Evolutionary conservation across 2,888 invertebrate species (phyloP).

Genomic region (Xanthia icteritia): DNA sequence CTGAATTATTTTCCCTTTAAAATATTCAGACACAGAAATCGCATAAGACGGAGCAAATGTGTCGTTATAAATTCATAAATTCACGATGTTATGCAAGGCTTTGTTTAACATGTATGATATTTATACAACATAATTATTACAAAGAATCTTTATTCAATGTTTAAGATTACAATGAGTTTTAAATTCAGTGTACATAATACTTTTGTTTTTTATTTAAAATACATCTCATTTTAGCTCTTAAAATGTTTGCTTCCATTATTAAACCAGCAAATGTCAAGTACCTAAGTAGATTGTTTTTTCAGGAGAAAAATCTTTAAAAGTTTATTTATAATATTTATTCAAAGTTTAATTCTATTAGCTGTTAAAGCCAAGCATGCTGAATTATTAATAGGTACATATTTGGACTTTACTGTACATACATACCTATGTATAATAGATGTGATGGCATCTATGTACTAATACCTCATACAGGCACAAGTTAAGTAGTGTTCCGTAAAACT

Average conservation of each 20-base stretch:
- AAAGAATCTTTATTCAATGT: slow-evolving; percentile 14
- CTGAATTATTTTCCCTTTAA: slow-evolving; percentile 38
- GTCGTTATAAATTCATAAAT: slow-evolving; percentile 56
- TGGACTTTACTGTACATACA: background rate
- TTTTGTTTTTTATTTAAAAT: slow-evolving; percentile 8
- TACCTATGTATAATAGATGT: background rate
- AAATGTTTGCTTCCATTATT: slow-evolving; percentile 10
- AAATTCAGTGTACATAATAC: slow-evolving; percentile 2
- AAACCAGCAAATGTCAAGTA: background rate
- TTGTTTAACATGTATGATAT: slow-evolving; percentile 34
- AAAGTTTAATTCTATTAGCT: background rate
- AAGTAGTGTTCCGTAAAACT: slow-evolving; percentile 39
- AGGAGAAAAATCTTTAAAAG: background rate
- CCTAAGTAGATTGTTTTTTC: too few relatives aligned
- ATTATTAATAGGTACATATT: background rate
- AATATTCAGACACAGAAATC: slow-evolving; percentile 43
- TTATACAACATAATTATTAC: slow-evolving; percentile 33
- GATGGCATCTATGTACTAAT: slow-evolving; percentile 17
- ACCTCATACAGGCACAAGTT: background rate
- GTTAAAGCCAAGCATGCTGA: background rate
- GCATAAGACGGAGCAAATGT: slow-evolving; percentile 34
- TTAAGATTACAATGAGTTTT: slow-evolving; percentile 4
- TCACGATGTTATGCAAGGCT: slow-evolving; percentile 38
- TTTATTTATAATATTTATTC: background rate
- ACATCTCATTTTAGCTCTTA: background rate